Evolutionary conservation across 2,113 vertebrate species (phyloP).

Genomic region (Numenius arquata): DNA sequence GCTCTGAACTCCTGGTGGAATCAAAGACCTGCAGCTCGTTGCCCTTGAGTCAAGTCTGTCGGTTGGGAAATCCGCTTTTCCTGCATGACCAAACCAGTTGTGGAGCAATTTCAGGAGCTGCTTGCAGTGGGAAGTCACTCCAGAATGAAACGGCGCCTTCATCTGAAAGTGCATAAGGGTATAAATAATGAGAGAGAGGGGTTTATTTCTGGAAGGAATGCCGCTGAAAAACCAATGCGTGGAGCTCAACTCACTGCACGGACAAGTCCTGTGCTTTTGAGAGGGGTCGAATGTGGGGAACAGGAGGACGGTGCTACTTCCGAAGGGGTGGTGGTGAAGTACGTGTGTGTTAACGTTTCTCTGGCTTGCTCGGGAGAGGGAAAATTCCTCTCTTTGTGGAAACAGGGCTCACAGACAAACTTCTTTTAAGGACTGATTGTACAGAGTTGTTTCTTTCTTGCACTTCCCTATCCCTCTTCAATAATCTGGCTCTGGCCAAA

Average conservation of each 20-base stretch:
- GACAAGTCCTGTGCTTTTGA: neutral
- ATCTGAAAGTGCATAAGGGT: fast-evolving
- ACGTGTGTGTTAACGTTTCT: fast-evolving
- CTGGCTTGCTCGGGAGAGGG: neutral
- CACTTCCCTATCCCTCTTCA: neutral
- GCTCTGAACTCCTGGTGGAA: neutral
- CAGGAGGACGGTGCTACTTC: fast-evolving
- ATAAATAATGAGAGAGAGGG: neutral
- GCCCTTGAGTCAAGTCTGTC: neutral
- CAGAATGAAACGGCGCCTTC: fast-evolving
- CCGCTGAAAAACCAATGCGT: neutral
- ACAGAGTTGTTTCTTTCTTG: neutral
- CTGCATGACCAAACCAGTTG: neutral
- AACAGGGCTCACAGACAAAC: neutral
- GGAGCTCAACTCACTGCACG: fast-evolving
- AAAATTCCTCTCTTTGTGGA: neutral
- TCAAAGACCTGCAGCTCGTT: neutral
- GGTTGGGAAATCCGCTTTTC: neutral
- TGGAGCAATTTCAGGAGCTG: neutral
- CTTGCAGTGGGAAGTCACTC: neutral
- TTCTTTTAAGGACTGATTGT: neutral
- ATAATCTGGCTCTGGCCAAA: neutral
- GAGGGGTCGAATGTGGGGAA: neutral
- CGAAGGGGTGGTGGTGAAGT: neutral
- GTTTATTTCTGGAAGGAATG: neutral